Evolutionary conservation across 2,797 vertebrate genomes (phyloP).

Genomic region (Phylloscopus collybita): DNA sequence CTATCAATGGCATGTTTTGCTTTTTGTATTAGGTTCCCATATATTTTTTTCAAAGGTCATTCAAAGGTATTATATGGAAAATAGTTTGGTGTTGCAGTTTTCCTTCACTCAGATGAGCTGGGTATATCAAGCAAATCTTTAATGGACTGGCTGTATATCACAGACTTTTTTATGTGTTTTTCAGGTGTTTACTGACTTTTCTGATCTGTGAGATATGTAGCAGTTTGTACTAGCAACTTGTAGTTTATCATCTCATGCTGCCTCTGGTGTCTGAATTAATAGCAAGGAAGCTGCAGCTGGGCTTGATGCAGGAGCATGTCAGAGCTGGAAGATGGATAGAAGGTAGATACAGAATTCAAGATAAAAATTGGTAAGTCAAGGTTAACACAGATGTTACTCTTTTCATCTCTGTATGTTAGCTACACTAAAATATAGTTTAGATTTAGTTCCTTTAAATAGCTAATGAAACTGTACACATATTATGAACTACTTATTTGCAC

Average conservation of each 20-base stretch:
- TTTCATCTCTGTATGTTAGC: background rate
- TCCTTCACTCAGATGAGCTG: background rate
- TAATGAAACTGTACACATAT: background rate
- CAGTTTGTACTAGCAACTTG: background rate
- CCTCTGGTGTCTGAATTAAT: background rate
- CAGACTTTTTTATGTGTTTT: background rate
- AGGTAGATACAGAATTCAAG: background rate
- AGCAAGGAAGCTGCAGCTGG: background rate
- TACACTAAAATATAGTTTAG: background rate
- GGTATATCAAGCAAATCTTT: background rate
- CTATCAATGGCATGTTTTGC: fast-evolving
- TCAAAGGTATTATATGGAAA: background rate
- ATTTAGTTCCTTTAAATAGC: background rate
- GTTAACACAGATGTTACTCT: background rate
- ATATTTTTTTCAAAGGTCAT: background rate
- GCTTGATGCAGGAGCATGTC: background rate
- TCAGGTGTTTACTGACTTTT: background rate
- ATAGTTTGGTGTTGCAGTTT: background rate
- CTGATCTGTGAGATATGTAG: background rate
- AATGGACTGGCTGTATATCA: background rate
- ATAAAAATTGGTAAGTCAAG: background rate
- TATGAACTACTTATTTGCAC: background rate
- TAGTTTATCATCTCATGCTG: background rate
- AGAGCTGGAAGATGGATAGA: background rate
- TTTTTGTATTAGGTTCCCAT: background rate